A percentile compares a stretch with the other conserved stretches of the same genome.
These are phyloP conservation scores for Aplochiton taeniatus DNA, from an alignment of 2,797 vertebrate genomes.

Conservation along the genomic window DNA sequence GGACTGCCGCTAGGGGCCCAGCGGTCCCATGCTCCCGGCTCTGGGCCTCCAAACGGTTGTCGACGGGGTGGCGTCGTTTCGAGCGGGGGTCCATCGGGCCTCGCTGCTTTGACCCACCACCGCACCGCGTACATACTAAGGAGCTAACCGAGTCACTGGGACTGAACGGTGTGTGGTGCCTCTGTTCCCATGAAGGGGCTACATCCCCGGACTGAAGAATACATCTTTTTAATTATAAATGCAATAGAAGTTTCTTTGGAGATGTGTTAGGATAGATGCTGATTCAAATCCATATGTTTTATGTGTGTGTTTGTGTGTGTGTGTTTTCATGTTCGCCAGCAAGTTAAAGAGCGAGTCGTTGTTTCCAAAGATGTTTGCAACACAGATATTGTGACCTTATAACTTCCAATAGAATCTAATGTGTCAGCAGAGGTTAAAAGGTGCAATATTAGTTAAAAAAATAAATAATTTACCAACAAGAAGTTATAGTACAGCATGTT, in stretches of 20 bases:
- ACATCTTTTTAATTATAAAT: slow-evolving; percentile 22
- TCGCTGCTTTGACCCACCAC: slow-evolving; percentile 63
- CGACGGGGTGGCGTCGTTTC: slow-evolving; percentile 58
- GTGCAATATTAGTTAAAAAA: too few relatives aligned
- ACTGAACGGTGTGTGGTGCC: slow-evolving; percentile 33
- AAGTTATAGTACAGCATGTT: too few relatives aligned
- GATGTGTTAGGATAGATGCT: background rate
- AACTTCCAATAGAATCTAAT: too few relatives aligned
- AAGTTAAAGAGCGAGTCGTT: too few relatives aligned
- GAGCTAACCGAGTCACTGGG: slow-evolving; percentile 45
- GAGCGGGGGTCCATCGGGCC: slow-evolving; percentile 64
- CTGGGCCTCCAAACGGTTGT: slow-evolving; percentile 54
- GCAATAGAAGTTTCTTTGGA: background rate
- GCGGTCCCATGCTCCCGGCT: slow-evolving; percentile 58
- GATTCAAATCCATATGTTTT: slow-evolving; percentile 53
- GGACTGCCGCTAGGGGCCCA: slow-evolving; percentile 64
- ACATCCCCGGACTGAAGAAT: slow-evolving; percentile 16
- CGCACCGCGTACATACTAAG: slow-evolving; percentile 74
- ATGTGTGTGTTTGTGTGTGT: slow-evolving; percentile 38
- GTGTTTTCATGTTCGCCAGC: too few relatives aligned
- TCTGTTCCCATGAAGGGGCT: slow-evolving; percentile 1
- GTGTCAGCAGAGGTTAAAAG: too few relatives aligned
- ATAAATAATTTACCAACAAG: too few relatives aligned
- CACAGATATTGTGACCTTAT: too few relatives aligned
- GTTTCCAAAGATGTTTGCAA: too few relatives aligned